Conservation (phyloP, 2,113 vertebrate genomes). For the Erinaceus europaeus region DNA sequence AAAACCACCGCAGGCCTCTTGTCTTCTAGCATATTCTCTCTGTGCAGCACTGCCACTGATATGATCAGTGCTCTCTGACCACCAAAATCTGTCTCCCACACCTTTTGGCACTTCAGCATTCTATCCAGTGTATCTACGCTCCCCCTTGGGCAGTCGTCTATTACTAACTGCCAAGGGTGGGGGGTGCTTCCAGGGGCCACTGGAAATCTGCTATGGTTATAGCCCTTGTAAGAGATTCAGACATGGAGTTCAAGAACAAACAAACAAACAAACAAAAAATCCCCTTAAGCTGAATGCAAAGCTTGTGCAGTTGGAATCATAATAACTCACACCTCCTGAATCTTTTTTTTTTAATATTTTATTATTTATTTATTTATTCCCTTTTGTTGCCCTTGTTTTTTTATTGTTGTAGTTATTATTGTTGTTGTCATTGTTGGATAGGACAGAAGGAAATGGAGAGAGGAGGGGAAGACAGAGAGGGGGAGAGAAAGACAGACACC, state of each 20-base stretch:
- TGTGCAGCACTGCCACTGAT: background rate
- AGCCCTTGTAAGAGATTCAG: conserved; percentile 13
- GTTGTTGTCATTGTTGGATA: too few relatives aligned
- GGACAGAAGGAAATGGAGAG: too few relatives aligned
- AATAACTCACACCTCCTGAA: conserved; percentile 28
- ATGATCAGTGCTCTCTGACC: background rate
- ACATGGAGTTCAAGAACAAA: background rate
- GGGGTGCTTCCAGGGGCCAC: conserved; percentile 29
- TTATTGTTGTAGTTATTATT: too few relatives aligned
- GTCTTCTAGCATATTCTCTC: background rate
- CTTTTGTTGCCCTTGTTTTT: too few relatives aligned
- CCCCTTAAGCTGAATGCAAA: conserved; percentile 24
- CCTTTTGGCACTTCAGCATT: conserved; percentile 1
- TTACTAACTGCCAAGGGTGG: background rate
- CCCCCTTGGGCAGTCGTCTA: conserved; percentile 30
- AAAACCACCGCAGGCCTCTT: background rate
- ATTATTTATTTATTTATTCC: too few relatives aligned
- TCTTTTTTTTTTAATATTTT: background rate
- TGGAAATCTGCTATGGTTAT: conserved; percentile 15
- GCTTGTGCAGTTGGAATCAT: conserved; percentile 27
- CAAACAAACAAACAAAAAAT: background rate
- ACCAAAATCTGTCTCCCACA: background rate
- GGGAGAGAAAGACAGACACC: too few relatives aligned
- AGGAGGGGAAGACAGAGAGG: too few relatives aligned
- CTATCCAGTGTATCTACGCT: background rate